phyloP scores from a whole-genome alignment of 2,113 vertebrate species.

The Oplegnathus fasciatus region DNA sequence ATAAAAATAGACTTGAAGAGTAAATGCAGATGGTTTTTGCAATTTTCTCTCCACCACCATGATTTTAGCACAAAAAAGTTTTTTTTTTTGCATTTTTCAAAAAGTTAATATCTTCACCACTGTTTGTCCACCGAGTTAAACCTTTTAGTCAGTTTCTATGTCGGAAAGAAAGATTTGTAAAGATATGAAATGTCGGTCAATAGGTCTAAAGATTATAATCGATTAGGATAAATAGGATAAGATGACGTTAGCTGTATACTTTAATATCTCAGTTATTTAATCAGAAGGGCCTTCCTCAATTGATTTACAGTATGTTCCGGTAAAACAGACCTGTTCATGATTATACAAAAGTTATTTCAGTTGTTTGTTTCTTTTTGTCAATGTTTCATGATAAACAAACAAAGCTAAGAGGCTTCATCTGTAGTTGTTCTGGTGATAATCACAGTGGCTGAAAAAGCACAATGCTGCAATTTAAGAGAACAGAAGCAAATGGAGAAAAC shows the following conservation, averaged over 20 bases:
- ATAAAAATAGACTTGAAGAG: slow-evolving; percentile 36
- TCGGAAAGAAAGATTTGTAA: neutral
- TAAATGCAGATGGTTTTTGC: slow-evolving; percentile 14
- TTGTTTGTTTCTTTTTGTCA: too few relatives aligned
- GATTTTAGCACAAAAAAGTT: neutral
- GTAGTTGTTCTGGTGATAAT: too few relatives aligned
- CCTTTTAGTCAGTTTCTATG: neutral
- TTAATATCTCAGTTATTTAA: too few relatives aligned
- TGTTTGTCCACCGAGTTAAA: slow-evolving; percentile 10
- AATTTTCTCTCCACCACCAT: slow-evolving; percentile 9
- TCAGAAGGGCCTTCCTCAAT: too few relatives aligned
- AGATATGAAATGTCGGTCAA: neutral
- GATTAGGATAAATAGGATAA: neutral
- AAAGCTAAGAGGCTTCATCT: too few relatives aligned
- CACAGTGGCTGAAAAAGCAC: too few relatives aligned
- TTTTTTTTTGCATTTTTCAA: slow-evolving; percentile 17
- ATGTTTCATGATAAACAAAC: too few relatives aligned
- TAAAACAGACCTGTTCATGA: too few relatives aligned
- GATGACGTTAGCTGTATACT: neutral
- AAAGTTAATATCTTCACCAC: neutral
- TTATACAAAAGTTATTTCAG: too few relatives aligned
- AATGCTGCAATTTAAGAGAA: too few relatives aligned
- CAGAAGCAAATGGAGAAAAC: too few relatives aligned
- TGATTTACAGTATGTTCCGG: too few relatives aligned
- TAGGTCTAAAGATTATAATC: neutral